Evolutionary conservation across 2,113 vertebrate species (phyloP), one percentile per base, ranked within the genome.

Genomic region (Nothoprocta perdicaria): DNA sequence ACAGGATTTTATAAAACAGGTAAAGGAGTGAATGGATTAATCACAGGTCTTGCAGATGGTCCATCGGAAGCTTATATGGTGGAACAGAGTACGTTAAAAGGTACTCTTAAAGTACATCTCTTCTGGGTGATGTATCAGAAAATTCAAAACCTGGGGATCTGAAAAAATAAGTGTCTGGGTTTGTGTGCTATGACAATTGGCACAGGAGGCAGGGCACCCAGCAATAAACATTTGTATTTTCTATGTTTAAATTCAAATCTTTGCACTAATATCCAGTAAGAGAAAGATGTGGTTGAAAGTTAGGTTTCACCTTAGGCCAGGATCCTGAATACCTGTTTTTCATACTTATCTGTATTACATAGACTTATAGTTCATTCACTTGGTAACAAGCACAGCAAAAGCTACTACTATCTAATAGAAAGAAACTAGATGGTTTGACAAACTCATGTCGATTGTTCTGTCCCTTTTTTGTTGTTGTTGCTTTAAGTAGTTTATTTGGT

Each of bases 321-420:
- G 69, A 92, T 95, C 88, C 84, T 94, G 68, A 94, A 94, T 95
- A 73, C 82, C 79, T 89, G 86, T 89, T 86, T 95, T 27, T 27
- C 72, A 85, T 78, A 23, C 65, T 94, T 96, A 86, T 0, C 5
- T 11, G 14, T 76, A 60, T 76, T 90, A 67, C 72, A 22, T 62
- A 60, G 50, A n/a, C 58, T 88, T 90, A 40, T 10, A 88, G 69
- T 73, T 83, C 6, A 67, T 82, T 74, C 58, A 40, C 57, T 75
- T 78, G 24, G 21, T 38, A 60, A 82, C 63, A 67, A 62, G 57
- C 48, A 29, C 43, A 79, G 48, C 17, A 61, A 72, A 84, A 15
- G 15, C 29, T 18, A 9, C 16, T 31, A 10, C 53, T 31, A 27
- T 57, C 29, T 31, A 17, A 17, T 17, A 57, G 53, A 57, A 53